Base-by-base conservation (phyloP, 1,140 invertebrate species). In the Papilio machaon region DNA sequence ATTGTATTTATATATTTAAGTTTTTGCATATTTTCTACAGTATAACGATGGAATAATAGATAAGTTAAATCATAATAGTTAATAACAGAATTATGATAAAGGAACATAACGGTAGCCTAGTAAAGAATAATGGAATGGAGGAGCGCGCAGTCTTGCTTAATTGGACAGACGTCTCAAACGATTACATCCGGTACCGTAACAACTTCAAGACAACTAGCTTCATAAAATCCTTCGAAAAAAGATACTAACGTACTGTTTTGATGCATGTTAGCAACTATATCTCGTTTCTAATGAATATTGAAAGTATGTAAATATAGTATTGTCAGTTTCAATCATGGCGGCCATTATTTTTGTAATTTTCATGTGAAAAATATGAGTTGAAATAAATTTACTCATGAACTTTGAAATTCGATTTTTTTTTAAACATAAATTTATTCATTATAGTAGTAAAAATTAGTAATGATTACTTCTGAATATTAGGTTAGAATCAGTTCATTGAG, bases 111-210 rank as follows among this genome's bases (percentile, higher is more conserved):
- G 64, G 35, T 81, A 77, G n/a, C 19, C 70, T 79, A 80, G 49
- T 81, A 30, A 75, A 67, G 54, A 81, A 77, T 81, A 81, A 78
- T 81, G 15, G 67, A 47, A 47, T 70, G 43, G 77, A 79, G 58
- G 35, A 58, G 35, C 81, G 82, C 73, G 78, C 76, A 82, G 82
- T 77, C 76, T 84, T 85, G 82, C 86, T 88, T 92, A 91, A 92
- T 92, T 92, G 88, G 87, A 81, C 86, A 85, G 86, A 85, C 87
- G 88, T 91, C 89, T 91, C 91, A 91, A 94, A 92, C 86, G 92
- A 87, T 84, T 86, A 85, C 91, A 92, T 94, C 92, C 92, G 92
- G 85, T 87, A 86, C 84, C 49, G 79, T 82, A 78, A 52, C 81
- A 78, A 82, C 77, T 79, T 79, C 43, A 67, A 67, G 77, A 79